Base-by-base conservation (phyloP, 1,140 invertebrate species). In the Drosophila burlai region DNA sequence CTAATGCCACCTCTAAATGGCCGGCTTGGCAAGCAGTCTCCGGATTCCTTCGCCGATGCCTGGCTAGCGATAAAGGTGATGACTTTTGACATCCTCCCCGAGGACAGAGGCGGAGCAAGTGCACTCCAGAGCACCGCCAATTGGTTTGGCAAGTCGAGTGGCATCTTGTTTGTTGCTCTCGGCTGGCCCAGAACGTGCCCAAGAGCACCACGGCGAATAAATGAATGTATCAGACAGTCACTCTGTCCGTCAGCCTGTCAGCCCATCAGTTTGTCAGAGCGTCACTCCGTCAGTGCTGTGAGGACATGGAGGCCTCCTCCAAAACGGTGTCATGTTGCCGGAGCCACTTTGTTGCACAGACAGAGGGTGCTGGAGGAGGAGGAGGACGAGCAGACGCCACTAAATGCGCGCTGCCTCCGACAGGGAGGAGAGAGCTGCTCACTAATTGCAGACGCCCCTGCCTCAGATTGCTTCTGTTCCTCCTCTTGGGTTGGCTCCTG, bases 391-490 rank as follows among this genome's bases (percentile, higher is more conserved):
- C 31, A 42, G 42, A n/a, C n/a, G 81, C 76, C 83, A 81, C 83
- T 87, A 81, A 87, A 87, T 87, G 81, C 72, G 74, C 78, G 65
- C 57, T 63, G 40, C 40, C 62, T 63, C 66, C 60, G 16, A 83
- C 61, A 65, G 71, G 65, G 64, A 16, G 67, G 4, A 83, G 72
- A 65, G 72, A 65, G 76, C 73, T 75, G 77, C 85, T 67, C 84
- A 75, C 84, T 87, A 87, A 87, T 87, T 87, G 84, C 81, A 86
- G 80, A 76, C 65, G 84, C 77, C 83, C 77, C 62, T 73, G 82
- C 71, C 57, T 54, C 52, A n/a, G 54, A 43, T 29, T 21, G 29
- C 55, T 62, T 4, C 31, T 54, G 47, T 43, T 43, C 4, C n/a
- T 24, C 36, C 50, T 62, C 21, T 15, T 34, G 18, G 18, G 43